Evolutionary conservation across 2,113 vertebrate genomes (phyloP), one percentile per base, ranked within the genome.

Genomic region (Peucedramus taeniatus): DNA sequence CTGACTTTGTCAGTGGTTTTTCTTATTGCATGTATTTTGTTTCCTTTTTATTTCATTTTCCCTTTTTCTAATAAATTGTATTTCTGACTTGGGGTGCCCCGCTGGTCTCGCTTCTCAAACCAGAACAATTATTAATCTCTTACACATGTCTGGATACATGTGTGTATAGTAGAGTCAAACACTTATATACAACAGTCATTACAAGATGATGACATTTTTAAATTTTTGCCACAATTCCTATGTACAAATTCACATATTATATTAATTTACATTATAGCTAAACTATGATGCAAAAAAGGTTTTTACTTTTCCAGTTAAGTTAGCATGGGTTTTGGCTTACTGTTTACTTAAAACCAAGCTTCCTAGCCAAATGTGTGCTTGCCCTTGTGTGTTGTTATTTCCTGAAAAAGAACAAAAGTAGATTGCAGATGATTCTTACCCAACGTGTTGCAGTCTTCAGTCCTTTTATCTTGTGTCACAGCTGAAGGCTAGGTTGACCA

Each of bases 401-500:
- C 71, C 79, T 39, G 15, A 21, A 68, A 69, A 79, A 83, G 31
- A 56, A 30, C 7, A 92, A 79, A 33, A 65, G 69, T 72, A 61
- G 83, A 84, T 92, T 93, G 39, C 71, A 92, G 86, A 79, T 89
- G 76, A 66, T 84, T 80, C 89, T 65, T 26, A 56, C 35, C 26
- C 10, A 24, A 90, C 61, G 91, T 75, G 19, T 95, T 94, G 63
- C 49, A 95, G 24, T 93, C 82, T 95, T 94, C 77, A 90, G 35
- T 90, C 95, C 83, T 96, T 96, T 97, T 96, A 97, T 93, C 72
- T 89, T 76, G 69, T 95, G 79, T 94, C 85, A 95, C 69, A 87
- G 56, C 42, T 94, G 89, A 97, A 97, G 74, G 94, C 97, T 97
- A 97, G 76, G 54, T 75, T 97, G 87, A 95, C 83, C 87, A 89